Evolutionary conservation across 2,888 invertebrate species (phyloP), one percentile per base, ranked within the genome.

Genomic region (Ichneumon xanthorius): DNA sequence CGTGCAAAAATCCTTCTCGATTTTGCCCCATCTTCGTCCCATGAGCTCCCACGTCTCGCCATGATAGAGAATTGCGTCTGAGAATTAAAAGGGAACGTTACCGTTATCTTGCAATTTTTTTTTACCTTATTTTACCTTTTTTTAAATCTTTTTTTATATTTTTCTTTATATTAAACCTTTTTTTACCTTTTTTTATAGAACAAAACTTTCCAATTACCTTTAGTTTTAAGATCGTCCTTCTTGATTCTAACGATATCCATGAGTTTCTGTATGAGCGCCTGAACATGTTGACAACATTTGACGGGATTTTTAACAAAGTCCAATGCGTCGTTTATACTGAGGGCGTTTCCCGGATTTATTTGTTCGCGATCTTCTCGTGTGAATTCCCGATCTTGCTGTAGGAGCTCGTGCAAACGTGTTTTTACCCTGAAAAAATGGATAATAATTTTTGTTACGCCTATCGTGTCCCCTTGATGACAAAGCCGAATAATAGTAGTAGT

Each of bases 21-120:
- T 97, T 94, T 99, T 99, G 61, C 98, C 98, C 99, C 99, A 99
- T 16, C 99, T 96, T 26, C 99, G 96, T 6, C 98, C 98, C 97
- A 99, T 98, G 86, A 99, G 95, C 92, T 99, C 99, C 99, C 99
- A 99, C 0, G 99, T 99, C 94, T 99, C 99, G 4, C 99, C 99
- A 92, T 99, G 99, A 94, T 99, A 99, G 7, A 99, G 95, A 82
- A 98, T 97, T 4, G 98, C 97, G 92, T 99, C 99, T 97, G 92
- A 72, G 92, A 90, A 78, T 87, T 80, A 33, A 63, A 63, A 16
- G 16, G 3, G 16, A 16, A 63, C 63, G 11, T 63, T 63, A 16
- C 30, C n/a, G 65, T 48, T 50, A 19, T 37, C 50, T 63, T 14
- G 40, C 45, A 48, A 40, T 33, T 75, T 55, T 55, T 14, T 58